Evolutionary conservation across 2,113 vertebrate species (phyloP).

Genomic region (Oreocharis arfaki): DNA sequence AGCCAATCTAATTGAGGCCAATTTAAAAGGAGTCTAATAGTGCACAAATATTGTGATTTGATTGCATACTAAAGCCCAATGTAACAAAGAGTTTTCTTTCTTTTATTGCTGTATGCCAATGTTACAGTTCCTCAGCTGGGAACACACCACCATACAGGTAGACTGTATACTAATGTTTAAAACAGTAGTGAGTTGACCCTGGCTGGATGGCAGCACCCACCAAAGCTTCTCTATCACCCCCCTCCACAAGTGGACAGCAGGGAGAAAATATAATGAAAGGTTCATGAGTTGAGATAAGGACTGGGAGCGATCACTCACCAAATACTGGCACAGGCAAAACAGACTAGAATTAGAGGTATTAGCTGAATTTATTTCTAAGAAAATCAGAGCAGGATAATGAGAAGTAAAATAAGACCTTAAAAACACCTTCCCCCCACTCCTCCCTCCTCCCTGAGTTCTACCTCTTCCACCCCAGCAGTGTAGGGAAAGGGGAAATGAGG

Average conservation of each 20-base stretch:
- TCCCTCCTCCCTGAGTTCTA: background rate
- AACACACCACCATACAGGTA: background rate
- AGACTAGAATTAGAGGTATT: background rate
- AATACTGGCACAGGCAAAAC: background rate
- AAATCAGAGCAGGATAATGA: background rate
- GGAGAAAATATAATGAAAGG: background rate
- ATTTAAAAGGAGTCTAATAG: background rate
- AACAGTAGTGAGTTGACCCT: fast-evolving
- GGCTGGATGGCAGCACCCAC: background rate
- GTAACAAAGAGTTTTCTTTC: background rate
- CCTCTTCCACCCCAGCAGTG: fast-evolving
- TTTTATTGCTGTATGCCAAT: background rate
- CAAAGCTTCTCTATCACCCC: background rate
- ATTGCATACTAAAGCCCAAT: background rate
- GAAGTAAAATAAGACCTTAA: background rate
- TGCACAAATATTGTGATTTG: background rate
- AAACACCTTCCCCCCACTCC: background rate
- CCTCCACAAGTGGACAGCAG: background rate
- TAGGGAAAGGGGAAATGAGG: background rate
- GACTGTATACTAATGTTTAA: background rate
- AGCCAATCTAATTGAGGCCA: background rate
- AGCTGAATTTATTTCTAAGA: background rate
- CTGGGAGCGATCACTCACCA: background rate
- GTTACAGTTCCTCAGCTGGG: background rate
- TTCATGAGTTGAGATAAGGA: background rate